Percentiles rank a stretch among this genome's conserved stretches.
These are phyloP conservation scores for Callinectes sapidus DNA, from an alignment of 2,888 invertebrate species.

Conservation along the genomic window DNA sequence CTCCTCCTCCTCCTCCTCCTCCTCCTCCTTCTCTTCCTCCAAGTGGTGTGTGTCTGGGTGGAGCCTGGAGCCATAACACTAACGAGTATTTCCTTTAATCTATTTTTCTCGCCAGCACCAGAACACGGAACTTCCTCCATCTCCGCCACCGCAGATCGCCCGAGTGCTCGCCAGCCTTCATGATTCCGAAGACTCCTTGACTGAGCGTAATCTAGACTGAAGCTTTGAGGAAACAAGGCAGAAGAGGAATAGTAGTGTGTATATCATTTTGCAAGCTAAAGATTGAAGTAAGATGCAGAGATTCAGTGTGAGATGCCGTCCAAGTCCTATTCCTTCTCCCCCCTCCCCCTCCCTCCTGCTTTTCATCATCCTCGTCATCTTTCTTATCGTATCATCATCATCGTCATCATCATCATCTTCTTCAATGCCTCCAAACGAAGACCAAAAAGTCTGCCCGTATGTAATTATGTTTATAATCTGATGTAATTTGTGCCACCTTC, in stretches of 20 bases:
- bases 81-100: constrained; percentile 14
- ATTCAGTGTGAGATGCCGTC: neutral
- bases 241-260: neutral
- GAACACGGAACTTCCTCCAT: neutral
- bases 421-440: neutral
- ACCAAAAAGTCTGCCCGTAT: neutral
- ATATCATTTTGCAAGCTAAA: neutral
- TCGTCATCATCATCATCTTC: neutral
- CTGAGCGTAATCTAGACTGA: neutral
- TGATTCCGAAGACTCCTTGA: neutral
- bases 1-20: neutral
- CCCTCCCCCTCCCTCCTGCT: no score
- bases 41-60: constrained; percentile 19
- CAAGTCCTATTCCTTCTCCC: neutral
- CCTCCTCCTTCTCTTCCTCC: neutral
- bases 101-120: neutral
- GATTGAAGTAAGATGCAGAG: neutral
- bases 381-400: neutral
- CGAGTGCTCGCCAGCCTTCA: neutral
- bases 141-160: neutral
- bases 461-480: neutral
- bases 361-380: neutral
- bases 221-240: neutral
- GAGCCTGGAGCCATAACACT: neutral
- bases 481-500: no score